Evolutionary conservation across 2,113 vertebrate species (phyloP).

Genomic region (Potamarius usumacintae): DNA sequence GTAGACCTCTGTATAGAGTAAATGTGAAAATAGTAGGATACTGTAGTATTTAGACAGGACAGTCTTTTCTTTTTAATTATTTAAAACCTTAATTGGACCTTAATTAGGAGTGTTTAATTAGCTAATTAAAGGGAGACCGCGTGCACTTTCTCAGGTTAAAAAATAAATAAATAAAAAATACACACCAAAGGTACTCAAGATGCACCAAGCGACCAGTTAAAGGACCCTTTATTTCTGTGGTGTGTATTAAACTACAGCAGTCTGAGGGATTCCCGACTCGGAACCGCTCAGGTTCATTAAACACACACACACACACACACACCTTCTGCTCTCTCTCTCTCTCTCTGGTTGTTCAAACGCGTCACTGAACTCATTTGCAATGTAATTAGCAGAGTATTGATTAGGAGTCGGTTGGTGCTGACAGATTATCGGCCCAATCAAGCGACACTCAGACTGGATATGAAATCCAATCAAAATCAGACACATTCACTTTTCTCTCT

Average conservation of each 20-base stretch:
- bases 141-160: background rate
- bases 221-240: background rate
- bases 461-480: conserved; percentile 35
- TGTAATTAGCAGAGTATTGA: conserved; percentile 54
- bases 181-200: background rate
- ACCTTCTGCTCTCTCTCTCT: background rate
- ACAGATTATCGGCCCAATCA: conserved; percentile 43
- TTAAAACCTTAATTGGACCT: background rate
- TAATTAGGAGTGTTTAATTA: background rate
- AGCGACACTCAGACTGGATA: conserved; percentile 24
- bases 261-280: background rate
- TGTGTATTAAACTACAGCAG: too few species aligned
- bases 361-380: conserved; percentile 50
- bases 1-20: too few species aligned
- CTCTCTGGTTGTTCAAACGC: conserved; percentile 16
- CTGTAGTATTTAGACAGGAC: background rate
- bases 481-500: background rate
- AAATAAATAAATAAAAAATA: background rate
- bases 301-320: background rate
- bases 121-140: background rate
- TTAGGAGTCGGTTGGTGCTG: conserved; percentile 33
- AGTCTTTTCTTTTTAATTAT: too few species aligned
- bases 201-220: background rate
- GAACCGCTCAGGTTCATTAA: background rate
- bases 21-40: too few species aligned